phyloP scores from a whole-genome alignment of 2,113 vertebrate genomes.

The Girardinichthys multiradiatus region DNA sequence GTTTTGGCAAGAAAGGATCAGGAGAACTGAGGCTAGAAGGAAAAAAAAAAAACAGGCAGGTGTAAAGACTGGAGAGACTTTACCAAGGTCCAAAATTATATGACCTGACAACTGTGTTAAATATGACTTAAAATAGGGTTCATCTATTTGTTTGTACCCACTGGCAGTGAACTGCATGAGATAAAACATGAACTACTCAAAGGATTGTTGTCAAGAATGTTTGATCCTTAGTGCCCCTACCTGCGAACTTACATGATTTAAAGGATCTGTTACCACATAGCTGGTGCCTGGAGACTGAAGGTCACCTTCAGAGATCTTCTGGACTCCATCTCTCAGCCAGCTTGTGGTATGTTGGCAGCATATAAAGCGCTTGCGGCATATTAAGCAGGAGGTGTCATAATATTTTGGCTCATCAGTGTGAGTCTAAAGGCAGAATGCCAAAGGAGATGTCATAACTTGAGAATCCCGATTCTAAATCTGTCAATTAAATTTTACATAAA shows the following conservation, averaged over 20 bases:
- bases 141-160: not conserved
- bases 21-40: not conserved
- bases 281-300: not conserved
- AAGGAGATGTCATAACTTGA: not conserved
- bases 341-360: not conserved
- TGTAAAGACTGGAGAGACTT: not conserved
- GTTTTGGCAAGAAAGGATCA: not conserved
- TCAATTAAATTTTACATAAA: conserved; percentile 5
- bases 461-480: not conserved
- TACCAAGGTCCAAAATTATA: not conserved
- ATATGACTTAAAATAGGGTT: not conserved
- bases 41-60: not conserved
- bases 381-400: conserved; percentile 3
- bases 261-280: not conserved
- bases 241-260: not conserved
- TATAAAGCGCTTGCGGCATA: conserved; percentile 1
- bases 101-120: not conserved
- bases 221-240: not conserved
- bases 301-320: conserved; percentile 18
- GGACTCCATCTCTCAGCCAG: not conserved
- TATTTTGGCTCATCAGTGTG: conserved; percentile 13
- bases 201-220: not conserved
- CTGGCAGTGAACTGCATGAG: not conserved
- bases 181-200: not conserved
- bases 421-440: conserved; percentile 2